A percentile compares a stretch with the other conserved stretches of the same genome.
Conservation (phyloP, 2,797 vertebrate species). For the Arnoldichthys spilopterus region DNA sequence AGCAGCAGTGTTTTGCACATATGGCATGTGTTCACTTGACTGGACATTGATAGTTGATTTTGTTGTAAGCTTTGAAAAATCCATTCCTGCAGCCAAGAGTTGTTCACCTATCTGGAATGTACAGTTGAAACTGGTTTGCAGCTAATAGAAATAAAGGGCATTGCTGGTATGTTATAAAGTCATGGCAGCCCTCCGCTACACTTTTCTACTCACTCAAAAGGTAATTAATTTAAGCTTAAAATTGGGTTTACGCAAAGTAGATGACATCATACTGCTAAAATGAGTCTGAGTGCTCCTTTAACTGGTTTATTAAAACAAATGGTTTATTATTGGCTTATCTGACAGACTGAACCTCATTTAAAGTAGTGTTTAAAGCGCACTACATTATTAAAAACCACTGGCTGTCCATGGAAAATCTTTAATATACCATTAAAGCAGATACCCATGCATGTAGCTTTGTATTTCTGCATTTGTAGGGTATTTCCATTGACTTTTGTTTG, state of each 20-base stretch:
- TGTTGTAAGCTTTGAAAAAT: slow-evolving; percentile 75
- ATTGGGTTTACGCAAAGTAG: slow-evolving; percentile 4
- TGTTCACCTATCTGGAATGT: slow-evolving; percentile 81
- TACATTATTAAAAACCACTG: background rate
- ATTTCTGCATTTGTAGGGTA: background rate
- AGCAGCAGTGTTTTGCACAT: slow-evolving; percentile 65
- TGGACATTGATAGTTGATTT: slow-evolving; percentile 68
- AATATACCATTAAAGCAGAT: slow-evolving; percentile 5
- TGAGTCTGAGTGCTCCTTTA: background rate
- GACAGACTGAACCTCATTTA: background rate
- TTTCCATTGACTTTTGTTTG: background rate
- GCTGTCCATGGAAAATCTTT: background rate
- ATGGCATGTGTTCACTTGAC: slow-evolving; percentile 71
- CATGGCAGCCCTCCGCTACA: slow-evolving; percentile 45
- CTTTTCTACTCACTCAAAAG: slow-evolving; percentile 18
- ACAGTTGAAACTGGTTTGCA: slow-evolving; percentile 76
- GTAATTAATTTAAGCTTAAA: slow-evolving; percentile 1
- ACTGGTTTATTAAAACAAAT: slow-evolving; percentile 3
- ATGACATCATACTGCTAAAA: slow-evolving; percentile 32
- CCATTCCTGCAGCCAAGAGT: slow-evolving; percentile 53
- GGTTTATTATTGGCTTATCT: slow-evolving; percentile 7
- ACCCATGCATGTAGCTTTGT: background rate
- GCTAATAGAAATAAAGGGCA: slow-evolving; percentile 73
- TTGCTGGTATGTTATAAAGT: slow-evolving; percentile 52
- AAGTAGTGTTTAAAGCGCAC: background rate